Percentiles rank a stretch among this genome's conserved stretches.
Conservation (phyloP, 2,797 vertebrate genomes). For the Microctenopoma stevenorrisi region DNA sequence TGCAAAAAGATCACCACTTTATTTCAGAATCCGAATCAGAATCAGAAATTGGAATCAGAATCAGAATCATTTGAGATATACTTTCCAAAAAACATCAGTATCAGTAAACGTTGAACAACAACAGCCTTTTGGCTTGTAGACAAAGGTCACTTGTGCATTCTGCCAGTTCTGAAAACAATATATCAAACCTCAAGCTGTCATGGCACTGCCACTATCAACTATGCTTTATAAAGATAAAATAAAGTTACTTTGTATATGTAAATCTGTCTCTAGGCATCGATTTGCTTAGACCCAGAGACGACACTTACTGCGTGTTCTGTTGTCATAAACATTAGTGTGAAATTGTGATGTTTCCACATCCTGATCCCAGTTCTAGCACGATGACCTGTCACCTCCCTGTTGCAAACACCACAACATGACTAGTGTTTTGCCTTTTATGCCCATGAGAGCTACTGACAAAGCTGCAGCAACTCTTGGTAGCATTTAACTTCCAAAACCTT, state of each 20-base stretch:
- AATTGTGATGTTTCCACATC: conserved; percentile 56
- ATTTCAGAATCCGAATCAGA: background rate
- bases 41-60: too few species aligned
- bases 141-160: conserved; percentile 53
- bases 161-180: conserved; percentile 61
- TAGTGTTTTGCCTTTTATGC: conserved; percentile 2
- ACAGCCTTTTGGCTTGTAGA: conserved; percentile 41
- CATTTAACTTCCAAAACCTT: background rate
- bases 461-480: background rate
- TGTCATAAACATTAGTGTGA: conserved; percentile 41
- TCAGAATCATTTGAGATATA: too few species aligned
- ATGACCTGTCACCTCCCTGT: conserved; percentile 56
- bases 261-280: conserved; percentile 1
- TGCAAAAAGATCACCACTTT: background rate
- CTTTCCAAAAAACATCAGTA: too few species aligned
- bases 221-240: conserved; percentile 15
- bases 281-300: background rate
- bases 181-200: conserved; percentile 31
- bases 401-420: conserved; percentile 23
- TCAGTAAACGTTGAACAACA: too few species aligned
- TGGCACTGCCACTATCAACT: conserved; percentile 16
- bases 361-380: conserved; percentile 39
- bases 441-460: conserved; percentile 21
- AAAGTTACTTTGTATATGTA: background rate
- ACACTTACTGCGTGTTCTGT: background rate